Evolutionary conservation across 2,888 invertebrate genomes (phyloP), one percentile per base, ranked within the genome.

Genomic region (Archips xylosteana): DNA sequence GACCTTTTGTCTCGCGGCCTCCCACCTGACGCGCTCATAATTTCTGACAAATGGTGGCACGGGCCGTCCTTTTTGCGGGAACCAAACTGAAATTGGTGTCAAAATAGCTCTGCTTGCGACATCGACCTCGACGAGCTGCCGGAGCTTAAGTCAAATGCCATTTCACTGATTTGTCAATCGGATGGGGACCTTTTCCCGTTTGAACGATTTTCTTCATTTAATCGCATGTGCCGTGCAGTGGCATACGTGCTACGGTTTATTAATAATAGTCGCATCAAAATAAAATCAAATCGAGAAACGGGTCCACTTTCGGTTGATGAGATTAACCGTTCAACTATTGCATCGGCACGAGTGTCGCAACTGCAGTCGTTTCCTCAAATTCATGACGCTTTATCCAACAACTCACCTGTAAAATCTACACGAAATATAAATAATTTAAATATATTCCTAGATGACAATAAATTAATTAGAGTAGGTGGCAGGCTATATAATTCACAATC

Each of bases 201-300:
- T 63, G 49, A 71, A 32, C 66, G 71, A 45, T 74, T 72, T 51
- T 76, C 74, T 1, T 70, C 72, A 9, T 75, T 73, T 49, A 71
- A 69, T 61, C 70, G 68, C n/a, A 45, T 76, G 36, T 60, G 65
- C 32, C 76, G 75, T 12, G 23, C 73, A n/a, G 34, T 47, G 39
- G 74, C 74, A 2, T 74, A 76, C 60, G 62, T 71, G 9, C 54
- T 60, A 45, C 70, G 76, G 4, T 76, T 76, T 34, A 67, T 76
- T 12, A 60, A 68, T 5, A 76, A 74, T 57, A 39, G 51, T 36
- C 70, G 70, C 3, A 63, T 36, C 23, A 72, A 57, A 61, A 51
- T 8, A n/a, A 64, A 64, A 9, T 36, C 36, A 34, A 10, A n/a
- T n/a, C 68, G 42, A 8, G 8, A 13, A 15, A 8, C 13, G 32